Percentiles rank a stretch among this genome's conserved stretches.
Evolutionary conservation across 2,797 vertebrate species (phyloP).

Genomic region (Buphagus erythrorhynchus): DNA sequence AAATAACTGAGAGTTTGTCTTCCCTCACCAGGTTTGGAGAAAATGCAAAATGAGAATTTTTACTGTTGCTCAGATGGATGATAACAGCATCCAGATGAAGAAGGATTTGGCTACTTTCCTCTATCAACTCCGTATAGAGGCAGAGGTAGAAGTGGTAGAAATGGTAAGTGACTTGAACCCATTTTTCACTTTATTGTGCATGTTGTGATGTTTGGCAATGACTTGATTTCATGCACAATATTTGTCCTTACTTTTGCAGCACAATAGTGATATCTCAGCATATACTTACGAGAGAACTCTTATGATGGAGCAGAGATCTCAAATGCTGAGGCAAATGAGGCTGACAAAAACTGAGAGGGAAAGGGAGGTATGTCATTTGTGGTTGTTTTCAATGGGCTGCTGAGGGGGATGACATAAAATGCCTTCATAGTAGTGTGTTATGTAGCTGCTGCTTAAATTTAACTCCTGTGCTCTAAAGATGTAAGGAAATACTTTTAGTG

Average conservation of each 20-base stretch:
- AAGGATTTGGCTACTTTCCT: slow-evolving; percentile 95
- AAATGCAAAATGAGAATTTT: slow-evolving; percentile 98
- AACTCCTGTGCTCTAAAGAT: not conserved
- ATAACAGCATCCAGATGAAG: slow-evolving; percentile 99
- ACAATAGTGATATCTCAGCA: slow-evolving; percentile 96
- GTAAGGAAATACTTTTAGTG: not conserved
- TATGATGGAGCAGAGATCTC: slow-evolving; percentile 99
- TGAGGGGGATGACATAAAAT: not conserved
- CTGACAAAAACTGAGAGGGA: slow-evolving; percentile 93
- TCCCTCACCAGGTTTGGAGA: slow-evolving; percentile 88
- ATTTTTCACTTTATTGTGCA: not conserved
- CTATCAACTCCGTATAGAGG: slow-evolving; percentile 95
- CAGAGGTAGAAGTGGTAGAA: slow-evolving; percentile 98
- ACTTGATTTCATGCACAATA: not conserved
- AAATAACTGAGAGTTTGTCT: not conserved
- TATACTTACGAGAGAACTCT: slow-evolving; percentile 97
- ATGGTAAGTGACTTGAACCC: slow-evolving; percentile 83
- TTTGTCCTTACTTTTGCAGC: slow-evolving; percentile 74
- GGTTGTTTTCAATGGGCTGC: not conserved
- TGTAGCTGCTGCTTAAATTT: not conserved
- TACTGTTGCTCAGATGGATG: slow-evolving; percentile 98
- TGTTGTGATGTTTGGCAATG: not conserved
- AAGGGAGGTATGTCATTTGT: slow-evolving; percentile 85
- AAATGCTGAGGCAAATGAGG: slow-evolving; percentile 97
- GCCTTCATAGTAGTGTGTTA: not conserved